These are phyloP conservation scores for Oscheius sp. DNA, from an alignment of 2,888 invertebrate species.

Conservation along the genomic window DNA sequence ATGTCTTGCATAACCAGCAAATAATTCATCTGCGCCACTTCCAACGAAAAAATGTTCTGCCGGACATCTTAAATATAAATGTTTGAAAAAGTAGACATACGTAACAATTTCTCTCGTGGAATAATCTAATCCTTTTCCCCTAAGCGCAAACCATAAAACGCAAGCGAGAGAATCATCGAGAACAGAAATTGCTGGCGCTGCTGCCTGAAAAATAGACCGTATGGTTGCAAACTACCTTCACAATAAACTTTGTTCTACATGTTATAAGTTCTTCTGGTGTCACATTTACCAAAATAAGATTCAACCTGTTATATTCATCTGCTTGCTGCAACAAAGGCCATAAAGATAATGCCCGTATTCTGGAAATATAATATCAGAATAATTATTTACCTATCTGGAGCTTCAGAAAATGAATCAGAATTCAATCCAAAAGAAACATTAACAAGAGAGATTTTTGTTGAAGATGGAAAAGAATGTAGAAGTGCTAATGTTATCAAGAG, in stretches of 20 bases:
- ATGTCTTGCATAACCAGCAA: slow-evolving; percentile 92
- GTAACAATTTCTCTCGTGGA: slow-evolving; percentile 24
- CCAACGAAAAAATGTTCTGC: slow-evolving; percentile 78
- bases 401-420: slow-evolving; percentile 34
- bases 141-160: slow-evolving; percentile 91
- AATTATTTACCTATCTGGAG: slow-evolving; percentile 8
- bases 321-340: background rate
- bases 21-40: slow-evolving; percentile 95
- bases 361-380: background rate
- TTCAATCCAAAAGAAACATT: slow-evolving; percentile 56
- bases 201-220: slow-evolving; percentile 30
- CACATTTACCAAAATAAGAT: slow-evolving; percentile 64
- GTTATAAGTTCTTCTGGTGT: slow-evolving; percentile 49
- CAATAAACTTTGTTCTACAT: slow-evolving; percentile 33
- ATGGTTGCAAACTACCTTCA: slow-evolving; percentile 4
- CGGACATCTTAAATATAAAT: too few species aligned
- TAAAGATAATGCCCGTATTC: background rate
- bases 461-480: slow-evolving; percentile 70
- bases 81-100: slow-evolving; percentile 22
- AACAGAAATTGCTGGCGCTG: slow-evolving; percentile 81
- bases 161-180: slow-evolving; percentile 93
- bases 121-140: slow-evolving; percentile 76
- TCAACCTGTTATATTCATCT: background rate
- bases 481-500: slow-evolving; percentile 81
- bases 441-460: slow-evolving; percentile 68